Percentiles rank a stretch among this genome's conserved stretches.
phyloP scores from a whole-genome alignment of 1,140 invertebrate species.

The Drosophila seguyi region DNA sequence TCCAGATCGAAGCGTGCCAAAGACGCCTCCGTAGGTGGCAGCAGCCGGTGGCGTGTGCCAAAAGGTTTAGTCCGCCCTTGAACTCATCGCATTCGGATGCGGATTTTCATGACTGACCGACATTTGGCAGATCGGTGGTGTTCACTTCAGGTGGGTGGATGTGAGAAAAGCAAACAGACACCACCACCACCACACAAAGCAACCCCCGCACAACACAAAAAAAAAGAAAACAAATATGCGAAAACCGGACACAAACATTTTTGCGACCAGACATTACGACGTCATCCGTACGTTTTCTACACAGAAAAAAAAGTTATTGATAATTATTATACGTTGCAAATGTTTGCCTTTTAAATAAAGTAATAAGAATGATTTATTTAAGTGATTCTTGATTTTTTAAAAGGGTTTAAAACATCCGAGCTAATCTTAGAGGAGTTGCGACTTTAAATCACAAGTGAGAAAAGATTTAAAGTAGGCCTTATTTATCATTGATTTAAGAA shows the following conservation, averaged over 20 bases:
- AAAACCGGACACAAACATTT: conserved; percentile 52
- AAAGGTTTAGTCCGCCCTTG: conserved; percentile 63
- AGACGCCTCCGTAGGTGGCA: conserved; percentile 27
- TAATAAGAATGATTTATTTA: background rate
- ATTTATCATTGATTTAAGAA: too few species aligned
- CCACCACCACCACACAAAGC: conserved; percentile 41
- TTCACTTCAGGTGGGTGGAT: conserved; percentile 61
- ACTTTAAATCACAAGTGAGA: too few species aligned
- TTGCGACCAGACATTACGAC: conserved; percentile 68
- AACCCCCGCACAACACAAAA: conserved; percentile 61
- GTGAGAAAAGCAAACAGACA: conserved; percentile 46
- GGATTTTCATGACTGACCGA: conserved; percentile 60
- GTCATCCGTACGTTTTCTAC: conserved; percentile 59
- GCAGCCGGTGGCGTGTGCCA: conserved; percentile 48
- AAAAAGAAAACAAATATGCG: conserved; percentile 28
- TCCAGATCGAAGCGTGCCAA: conserved; percentile 64
- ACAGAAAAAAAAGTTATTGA: background rate
- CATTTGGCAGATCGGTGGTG: conserved; percentile 57
- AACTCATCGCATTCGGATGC: conserved; percentile 48
- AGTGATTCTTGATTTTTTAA: background rate
- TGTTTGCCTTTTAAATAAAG: too few species aligned
- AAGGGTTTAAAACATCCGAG: too few species aligned
- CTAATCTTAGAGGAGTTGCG: background rate
- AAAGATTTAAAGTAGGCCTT: too few species aligned
- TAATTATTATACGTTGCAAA: fast-evolving